These are phyloP conservation scores for Leptobrachium ailaonicum DNA, from an alignment of 2,113 vertebrate genomes.

Conservation along the genomic window DNA sequence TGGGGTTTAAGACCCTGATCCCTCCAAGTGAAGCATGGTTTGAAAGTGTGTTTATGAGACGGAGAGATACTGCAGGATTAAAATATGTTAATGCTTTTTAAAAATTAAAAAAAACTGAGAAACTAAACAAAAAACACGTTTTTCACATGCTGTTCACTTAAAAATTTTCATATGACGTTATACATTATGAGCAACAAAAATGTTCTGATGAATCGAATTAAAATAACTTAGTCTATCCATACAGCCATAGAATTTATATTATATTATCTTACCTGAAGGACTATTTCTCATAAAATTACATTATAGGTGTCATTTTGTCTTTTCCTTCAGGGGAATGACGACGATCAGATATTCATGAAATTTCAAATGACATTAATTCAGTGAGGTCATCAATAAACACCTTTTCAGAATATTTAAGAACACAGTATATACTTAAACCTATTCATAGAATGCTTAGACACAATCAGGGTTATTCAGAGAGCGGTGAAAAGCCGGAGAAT, in stretches of 20 bases:
- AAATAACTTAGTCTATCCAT: slow-evolving; percentile 1
- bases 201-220: background rate
- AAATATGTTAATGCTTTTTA: no score
- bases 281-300: slow-evolving; percentile 17
- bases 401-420: background rate
- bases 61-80: no score
- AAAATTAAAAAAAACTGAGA: no score
- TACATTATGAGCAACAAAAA: slow-evolving; percentile 11
- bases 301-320: slow-evolving; percentile 6
- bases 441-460: no score
- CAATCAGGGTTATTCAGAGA: no score
- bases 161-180: slow-evolving; percentile 2
- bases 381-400: slow-evolving; percentile 14
- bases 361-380: background rate
- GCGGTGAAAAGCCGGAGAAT: no score
- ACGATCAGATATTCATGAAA: background rate
- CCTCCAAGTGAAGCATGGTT: no score
- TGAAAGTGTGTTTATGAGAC: no score
- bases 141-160: no score
- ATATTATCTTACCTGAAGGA: slow-evolving; percentile 16
- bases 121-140: no score
- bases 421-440: background rate
- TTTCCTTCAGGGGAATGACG: background rate
- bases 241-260: background rate
- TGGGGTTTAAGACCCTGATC: no score